Base-by-base conservation (phyloP, 2,888 invertebrate genomes). In the Sycophila texana region DNA sequence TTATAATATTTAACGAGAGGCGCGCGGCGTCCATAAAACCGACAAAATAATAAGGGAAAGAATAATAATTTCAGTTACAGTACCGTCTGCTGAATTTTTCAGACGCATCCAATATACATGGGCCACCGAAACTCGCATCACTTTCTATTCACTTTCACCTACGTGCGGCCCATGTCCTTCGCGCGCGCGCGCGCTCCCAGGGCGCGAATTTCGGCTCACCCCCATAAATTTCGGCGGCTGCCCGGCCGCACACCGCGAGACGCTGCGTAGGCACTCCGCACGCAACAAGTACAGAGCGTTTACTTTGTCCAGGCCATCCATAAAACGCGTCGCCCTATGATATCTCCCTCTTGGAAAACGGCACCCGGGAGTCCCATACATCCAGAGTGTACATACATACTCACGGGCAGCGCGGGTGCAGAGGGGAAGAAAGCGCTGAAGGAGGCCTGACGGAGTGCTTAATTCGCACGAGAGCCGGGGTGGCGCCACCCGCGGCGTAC, bases 341-440 rank as follows among this genome's bases (percentile, higher is more conserved):
- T 67, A 66, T 74, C 68, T 30, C 57, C 57, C 70, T 13, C 68
- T 53, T 51, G 74, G 39, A 74, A 79, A 74, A 79, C 58, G 79
- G 74, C 30, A 79, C 74, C 79, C 79, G 26, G 18, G 79, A 79
- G 79, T 74, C 68, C 71, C 26, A 71, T 79, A 71, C 39, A 53
- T 79, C 70, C 70, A 66, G 55, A 5, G 47, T 2, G 16, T 14
- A 63, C 12, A 39, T 13, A 2, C 30, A 7, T 39, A 10, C 39
- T 1, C n/a, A 39, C 16, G 26, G 26, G 22, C 12, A 61, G 61
- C 30, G 30, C 3, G 61, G 16, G 61, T 16, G 30, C 16, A 1
- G 16, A 30, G 49, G 18, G 12, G 30, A 12, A 58, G 20, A n/a
- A 18, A n/a, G 14, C 30, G 30, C 18, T 26, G 66, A 7, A 22